Percentiles rank a stretch among this genome's conserved stretches.
These are phyloP conservation scores for Dyspetes luteomarginatus DNA, from an alignment of 2,888 invertebrate genomes.

Conservation along the genomic window DNA sequence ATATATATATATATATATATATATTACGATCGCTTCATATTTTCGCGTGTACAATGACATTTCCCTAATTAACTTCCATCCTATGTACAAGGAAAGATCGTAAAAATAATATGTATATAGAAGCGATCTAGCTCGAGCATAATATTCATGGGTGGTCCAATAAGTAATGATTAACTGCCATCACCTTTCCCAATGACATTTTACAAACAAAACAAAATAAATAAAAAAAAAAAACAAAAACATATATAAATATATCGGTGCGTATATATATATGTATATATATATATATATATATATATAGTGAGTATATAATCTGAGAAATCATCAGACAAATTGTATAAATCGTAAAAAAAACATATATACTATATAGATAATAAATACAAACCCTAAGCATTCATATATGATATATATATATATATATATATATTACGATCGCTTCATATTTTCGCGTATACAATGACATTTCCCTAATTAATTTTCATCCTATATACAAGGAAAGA, in stretches of 20 bases:
- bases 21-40: not conserved
- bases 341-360: constrained; percentile 29
- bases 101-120: constrained; percentile 43
- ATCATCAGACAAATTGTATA: not conserved
- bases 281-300: too few species aligned
- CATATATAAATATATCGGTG: too few species aligned
- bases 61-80: constrained; percentile 43
- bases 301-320: not conserved
- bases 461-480: constrained; percentile 46
- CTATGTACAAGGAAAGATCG: constrained; percentile 27
- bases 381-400: too few species aligned
- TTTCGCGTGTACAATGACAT: constrained; percentile 27
- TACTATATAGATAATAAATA: too few species aligned
- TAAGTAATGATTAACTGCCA: constrained; percentile 12
- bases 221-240: constrained; percentile 11
- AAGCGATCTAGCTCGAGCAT: constrained; percentile 5
- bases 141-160: constrained; percentile 42
- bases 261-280: not conserved
- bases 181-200: constrained; percentile 14
- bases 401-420: too few species aligned
- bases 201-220: not conserved
- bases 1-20: too few species aligned
- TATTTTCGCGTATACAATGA: constrained; percentile 12
- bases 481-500: constrained; percentile 10
- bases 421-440: not conserved